Conservation (phyloP, 2,113 vertebrate species). For the Plecotus auritus region DNA sequence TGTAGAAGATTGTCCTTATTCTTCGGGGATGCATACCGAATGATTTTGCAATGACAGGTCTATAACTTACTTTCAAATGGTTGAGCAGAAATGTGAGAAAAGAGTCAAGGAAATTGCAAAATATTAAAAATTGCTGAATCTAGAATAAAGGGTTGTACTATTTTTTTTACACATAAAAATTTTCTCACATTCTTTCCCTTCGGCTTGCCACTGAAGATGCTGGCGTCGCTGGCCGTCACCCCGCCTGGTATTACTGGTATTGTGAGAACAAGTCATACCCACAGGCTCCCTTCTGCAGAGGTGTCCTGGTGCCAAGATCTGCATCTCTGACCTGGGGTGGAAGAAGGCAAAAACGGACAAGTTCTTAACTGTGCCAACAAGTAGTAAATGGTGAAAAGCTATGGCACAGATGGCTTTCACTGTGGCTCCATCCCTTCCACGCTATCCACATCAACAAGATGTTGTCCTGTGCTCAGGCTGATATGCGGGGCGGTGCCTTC, state of each 20-base stretch:
- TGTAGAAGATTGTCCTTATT: background rate
- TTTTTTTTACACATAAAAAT: background rate
- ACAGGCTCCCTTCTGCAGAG: constrained; percentile 93
- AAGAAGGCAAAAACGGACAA: background rate
- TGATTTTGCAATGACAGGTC: background rate
- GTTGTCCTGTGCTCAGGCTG: background rate
- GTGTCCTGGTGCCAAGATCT: constrained; percentile 79
- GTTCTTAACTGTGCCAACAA: background rate
- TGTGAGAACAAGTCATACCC: constrained; percentile 95
- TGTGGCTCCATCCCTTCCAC: too few species aligned
- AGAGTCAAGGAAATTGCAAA: background rate
- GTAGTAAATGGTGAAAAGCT: background rate
- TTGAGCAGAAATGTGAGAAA: background rate
- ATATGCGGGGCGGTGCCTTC: constrained; percentile 86
- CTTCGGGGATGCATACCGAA: background rate
- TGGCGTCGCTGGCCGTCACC: fast-evolving
- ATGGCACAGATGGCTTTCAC: background rate
- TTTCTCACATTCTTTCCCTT: background rate
- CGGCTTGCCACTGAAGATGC: background rate
- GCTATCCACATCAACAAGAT: background rate
- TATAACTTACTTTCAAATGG: background rate
- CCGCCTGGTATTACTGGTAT: constrained; percentile 84
- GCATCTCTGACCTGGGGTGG: background rate
- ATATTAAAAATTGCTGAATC: background rate
- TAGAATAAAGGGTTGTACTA: background rate